A percentile compares a stretch with the other conserved stretches of the same genome.
phyloP scores from a whole-genome alignment of 2,888 invertebrate species.

The Deroplatys truncata region DNA sequence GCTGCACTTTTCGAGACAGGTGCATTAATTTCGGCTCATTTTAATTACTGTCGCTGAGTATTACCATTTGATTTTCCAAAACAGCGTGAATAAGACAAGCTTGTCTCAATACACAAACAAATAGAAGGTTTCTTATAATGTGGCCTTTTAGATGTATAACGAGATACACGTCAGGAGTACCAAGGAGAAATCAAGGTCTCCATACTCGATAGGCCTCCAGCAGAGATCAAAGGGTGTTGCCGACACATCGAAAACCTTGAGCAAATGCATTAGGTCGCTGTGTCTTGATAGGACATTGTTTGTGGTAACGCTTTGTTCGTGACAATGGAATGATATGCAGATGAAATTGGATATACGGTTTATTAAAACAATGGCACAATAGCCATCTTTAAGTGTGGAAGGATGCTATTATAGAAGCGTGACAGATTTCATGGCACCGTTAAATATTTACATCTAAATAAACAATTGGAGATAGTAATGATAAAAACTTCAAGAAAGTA shows the following conservation, averaged over 20 bases:
- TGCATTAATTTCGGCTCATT: too few relatives aligned
- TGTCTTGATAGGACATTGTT: too few relatives aligned
- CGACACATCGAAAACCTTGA: background rate
- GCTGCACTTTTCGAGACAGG: too few relatives aligned
- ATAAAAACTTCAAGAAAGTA: too few relatives aligned
- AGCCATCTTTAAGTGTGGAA: background rate
- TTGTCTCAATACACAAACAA: background rate
- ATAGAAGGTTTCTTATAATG: background rate
- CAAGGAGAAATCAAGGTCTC: background rate
- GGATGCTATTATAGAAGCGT: background rate
- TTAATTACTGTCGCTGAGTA: too few relatives aligned
- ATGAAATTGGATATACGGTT: background rate
- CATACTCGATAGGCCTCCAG: background rate
- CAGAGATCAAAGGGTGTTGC: background rate
- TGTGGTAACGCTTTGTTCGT: background rate
- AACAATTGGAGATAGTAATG: too few relatives aligned
- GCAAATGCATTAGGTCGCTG: background rate
- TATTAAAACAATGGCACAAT: background rate
- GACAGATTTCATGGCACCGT: background rate
- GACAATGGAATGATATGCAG: background rate
- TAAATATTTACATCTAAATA: background rate
- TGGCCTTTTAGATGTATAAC: background rate
- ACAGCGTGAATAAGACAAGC: background rate
- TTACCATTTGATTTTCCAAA: background rate
- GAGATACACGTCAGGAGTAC: background rate